Evolutionary conservation across 1,140 invertebrate species (phyloP).

Genomic region (Babylonia areolata): DNA sequence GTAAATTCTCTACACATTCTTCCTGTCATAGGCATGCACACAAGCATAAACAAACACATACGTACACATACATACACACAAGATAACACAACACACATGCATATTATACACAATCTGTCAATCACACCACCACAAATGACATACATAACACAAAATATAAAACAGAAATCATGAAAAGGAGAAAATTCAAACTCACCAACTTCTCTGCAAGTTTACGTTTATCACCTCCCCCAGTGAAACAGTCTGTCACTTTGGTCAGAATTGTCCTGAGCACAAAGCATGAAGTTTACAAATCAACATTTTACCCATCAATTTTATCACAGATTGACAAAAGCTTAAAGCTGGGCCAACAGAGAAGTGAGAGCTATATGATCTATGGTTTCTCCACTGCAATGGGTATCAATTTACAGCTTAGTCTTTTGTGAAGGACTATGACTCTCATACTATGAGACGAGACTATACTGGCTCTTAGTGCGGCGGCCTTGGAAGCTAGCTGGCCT

Average conservation of each 20-base stretch:
- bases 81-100: background rate
- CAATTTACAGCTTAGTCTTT: too few relatives aligned
- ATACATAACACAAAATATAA: background rate
- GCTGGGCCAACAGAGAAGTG: too few relatives aligned
- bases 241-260: conserved; percentile 47
- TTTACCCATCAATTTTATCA: too few relatives aligned
- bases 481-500: too few relatives aligned
- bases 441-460: too few relatives aligned
- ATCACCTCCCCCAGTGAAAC: conserved; percentile 52
- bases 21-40: background rate
- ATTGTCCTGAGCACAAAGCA: conserved; percentile 50
- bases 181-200: conserved; percentile 41
- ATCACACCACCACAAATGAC: background rate
- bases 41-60: background rate
- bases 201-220: conserved; percentile 58
- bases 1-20: too few relatives aligned
- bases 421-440: too few relatives aligned
- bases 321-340: too few relatives aligned
- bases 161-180: background rate
- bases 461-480: too few relatives aligned
- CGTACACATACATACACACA: background rate
- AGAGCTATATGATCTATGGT: too few relatives aligned
- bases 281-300: background rate
- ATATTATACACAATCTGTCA: background rate
- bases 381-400: too few relatives aligned